Base-by-base conservation (phyloP, 2,113 vertebrate genomes). In the Oxyura jamaicensis region DNA sequence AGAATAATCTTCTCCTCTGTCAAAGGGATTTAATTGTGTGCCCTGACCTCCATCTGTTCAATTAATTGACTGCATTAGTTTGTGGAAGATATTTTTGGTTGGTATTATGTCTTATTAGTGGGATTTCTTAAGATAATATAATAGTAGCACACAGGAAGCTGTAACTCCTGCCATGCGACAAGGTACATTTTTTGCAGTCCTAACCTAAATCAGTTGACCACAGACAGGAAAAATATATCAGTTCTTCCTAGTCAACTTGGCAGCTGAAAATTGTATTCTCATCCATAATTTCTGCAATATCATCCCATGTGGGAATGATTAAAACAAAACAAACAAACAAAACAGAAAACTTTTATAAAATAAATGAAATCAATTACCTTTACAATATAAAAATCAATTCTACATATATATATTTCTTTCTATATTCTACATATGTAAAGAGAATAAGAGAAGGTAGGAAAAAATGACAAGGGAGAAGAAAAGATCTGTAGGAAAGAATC, bases 1-100 rank as follows among this genome's bases (percentile, higher is more conserved):
- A 95, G 80, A 94, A 96, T 94, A 96, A 97, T 94, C 88, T 89
- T 93, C 16, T 87, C 36, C 62, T 80, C 73, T 94, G 48, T 84
- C 88, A 90, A 58, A 92, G 62, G 39, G 60, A 94, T 95, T 90
- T 95, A 90, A 94, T 95, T 96, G 72, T 77, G 35, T 96, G 52
- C 26, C 46, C 26, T 91, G 94, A 94, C 90, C 90, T 96, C 82
- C 94, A 73, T 95, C 90, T 96, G 82, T 88, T 94, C 90, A 81
- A 29, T 90, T 95, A 95, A 96, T 88, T 96, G 87, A 90, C 76
- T 46, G 76, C 77, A 86, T 95, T 93, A 88, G n/a, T 75, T 91
- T 93, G 48, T 62, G 31, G 76, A 56, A 84, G 83, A 36, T 96
- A 93, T 96, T 95, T 96, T 88, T 86, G 56, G 80, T 75, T 88